Evolutionary conservation across 2,113 vertebrate genomes (phyloP), one percentile per base, ranked within the genome.

Genomic region (Xiphorhynchus elegans): DNA sequence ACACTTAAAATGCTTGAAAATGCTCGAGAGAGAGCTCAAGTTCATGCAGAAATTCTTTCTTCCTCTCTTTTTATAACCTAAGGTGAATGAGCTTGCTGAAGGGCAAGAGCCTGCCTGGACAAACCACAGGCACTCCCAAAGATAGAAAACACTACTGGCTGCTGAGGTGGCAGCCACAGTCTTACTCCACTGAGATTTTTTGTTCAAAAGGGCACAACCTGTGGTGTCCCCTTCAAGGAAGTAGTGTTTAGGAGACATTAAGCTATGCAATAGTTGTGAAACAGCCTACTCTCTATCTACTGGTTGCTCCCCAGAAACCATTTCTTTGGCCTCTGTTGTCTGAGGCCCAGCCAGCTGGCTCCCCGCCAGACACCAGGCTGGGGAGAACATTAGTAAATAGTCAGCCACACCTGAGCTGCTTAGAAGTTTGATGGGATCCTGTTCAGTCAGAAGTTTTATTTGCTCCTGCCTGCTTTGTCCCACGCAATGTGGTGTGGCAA

Each of bases 381-480:
- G 0, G 2, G 56, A 83, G 80, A 87, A 87, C 8, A 0, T 85
- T 69, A 92, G 60, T 93, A 94, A 89, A 93, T 79, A 95, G 46
- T 49, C 89, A 90, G 56, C 74, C 90, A 95, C 94, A 40, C 86
- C 95, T 95, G 84, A 59, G 47, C 84, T 31, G 76, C 75, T 80
- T 81, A 77, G 64, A 75, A 90, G 73, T 83, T 95, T 84, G 78
- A 89, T 79, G 75, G 60, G 64, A 95, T 94, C 96, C 91, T 96
- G 88, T 95, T 97, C 86, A 90, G 94, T 92, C 95, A 96, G 91
- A 90, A 87, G 39, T 11, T 86, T 77, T 49, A 55, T 93, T 92
- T 72, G 77, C 66, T 94, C 75, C 90, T 0, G 6, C 93, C 79
- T 19, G 7, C 68, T 84, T 63, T 68, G 33, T 58, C 90, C 87